Evolutionary conservation across 2,888 invertebrate genomes (phyloP).

Genomic region (Acanthoscelides obtectus): DNA sequence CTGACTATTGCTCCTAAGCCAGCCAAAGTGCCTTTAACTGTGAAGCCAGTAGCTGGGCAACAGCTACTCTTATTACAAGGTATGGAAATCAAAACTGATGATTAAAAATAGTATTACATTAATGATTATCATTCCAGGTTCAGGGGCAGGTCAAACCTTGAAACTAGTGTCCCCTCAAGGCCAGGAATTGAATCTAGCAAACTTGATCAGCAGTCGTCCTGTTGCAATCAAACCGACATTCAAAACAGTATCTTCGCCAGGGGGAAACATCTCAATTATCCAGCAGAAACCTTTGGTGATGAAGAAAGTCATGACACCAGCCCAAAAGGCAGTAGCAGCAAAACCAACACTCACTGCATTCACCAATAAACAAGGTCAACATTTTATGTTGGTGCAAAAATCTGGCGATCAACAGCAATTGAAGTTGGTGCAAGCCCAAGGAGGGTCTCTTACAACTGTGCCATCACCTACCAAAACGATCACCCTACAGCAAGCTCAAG

Average conservation of each 20-base stretch:
- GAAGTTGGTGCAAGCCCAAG: conserved; percentile 31
- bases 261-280: conserved; percentile 28
- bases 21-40: conserved; percentile 39
- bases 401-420: conserved; percentile 26
- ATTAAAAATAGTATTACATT: background rate
- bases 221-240: conserved; percentile 39
- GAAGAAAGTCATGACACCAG: conserved; percentile 38
- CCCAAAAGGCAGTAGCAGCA: conserved; percentile 27
- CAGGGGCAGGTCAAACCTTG: conserved; percentile 39
- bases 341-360: conserved; percentile 26
- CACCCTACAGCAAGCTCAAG: conserved; percentile 60
- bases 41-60: conserved; percentile 46
- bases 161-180: conserved; percentile 44
- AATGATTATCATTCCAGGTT: conserved; percentile 17
- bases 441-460: conserved; percentile 27
- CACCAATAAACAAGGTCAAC: conserved; percentile 31
- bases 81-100: conserved; percentile 10
- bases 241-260: conserved; percentile 32
- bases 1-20: conserved; percentile 41
- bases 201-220: conserved; percentile 39
- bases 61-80: conserved; percentile 50
- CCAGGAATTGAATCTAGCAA: conserved; percentile 42
- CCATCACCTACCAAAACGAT: conserved; percentile 56
- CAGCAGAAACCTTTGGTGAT: conserved; percentile 43
- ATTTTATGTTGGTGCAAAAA: conserved; percentile 40